These are phyloP conservation scores for Oreochromis niloticus DNA, from an alignment of 2,113 vertebrate genomes.

Conservation along the genomic window DNA sequence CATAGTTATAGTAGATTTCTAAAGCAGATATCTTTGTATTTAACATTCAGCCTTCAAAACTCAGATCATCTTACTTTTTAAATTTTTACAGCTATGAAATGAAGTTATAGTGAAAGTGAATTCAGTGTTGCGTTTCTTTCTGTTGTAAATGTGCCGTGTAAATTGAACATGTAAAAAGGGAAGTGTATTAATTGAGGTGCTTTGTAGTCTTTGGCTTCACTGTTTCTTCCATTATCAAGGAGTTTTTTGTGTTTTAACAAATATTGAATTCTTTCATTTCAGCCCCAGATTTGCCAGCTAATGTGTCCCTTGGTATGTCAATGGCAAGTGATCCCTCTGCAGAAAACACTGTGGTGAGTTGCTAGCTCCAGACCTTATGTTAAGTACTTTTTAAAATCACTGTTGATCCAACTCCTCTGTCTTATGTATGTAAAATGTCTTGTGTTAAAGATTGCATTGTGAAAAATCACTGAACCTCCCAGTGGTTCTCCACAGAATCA, in stretches of 20 bases:
- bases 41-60: background rate
- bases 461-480: background rate
- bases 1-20: background rate
- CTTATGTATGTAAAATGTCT: background rate
- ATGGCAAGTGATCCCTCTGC: background rate
- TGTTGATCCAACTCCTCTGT: background rate
- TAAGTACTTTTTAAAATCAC: background rate
- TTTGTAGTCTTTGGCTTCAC: background rate
- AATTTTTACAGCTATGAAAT: background rate
- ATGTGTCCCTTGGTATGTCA: background rate
- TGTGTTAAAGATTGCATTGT: background rate
- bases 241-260: background rate
- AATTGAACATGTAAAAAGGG: background rate
- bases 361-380: background rate
- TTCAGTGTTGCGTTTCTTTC: background rate
- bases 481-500: background rate
- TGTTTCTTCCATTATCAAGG: background rate
- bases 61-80: background rate
- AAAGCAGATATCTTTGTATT: background rate
- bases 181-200: background rate
- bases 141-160: background rate
- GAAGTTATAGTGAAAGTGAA: background rate
- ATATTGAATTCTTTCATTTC: background rate
- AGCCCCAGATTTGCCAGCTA: background rate
- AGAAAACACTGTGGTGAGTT: background rate